Evolutionary conservation across 2,797 vertebrate genomes (phyloP), one percentile per base, ranked within the genome.

Genomic region (Microcaecilia unicolor): DNA sequence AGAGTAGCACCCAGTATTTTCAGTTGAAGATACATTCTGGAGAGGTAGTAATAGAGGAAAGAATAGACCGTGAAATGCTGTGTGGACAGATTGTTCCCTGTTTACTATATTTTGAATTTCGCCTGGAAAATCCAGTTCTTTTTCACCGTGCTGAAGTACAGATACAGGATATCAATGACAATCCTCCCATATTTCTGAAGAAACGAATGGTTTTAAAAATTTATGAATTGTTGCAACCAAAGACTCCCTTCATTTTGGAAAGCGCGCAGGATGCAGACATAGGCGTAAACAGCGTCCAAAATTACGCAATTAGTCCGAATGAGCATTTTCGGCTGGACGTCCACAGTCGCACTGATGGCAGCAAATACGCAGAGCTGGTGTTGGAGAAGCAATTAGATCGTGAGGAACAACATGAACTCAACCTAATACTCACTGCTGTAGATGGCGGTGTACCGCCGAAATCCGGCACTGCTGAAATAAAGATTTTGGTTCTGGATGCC

Each of bases 401-500:
- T 25, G 81, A 85, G 21, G 78, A 59, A n/a, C 51, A 70, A 36
- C 24, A 18, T 3, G 28, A 54, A 1, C 72, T 83, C 31, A 37
- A 63, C 1, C 32, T 83, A 3, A 23, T 74, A 4, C 22, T 84
- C 5, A 84, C 70, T 10, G 81, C 77, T 1, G 22, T 75, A 22
- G 83, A 85, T 15, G 80, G 74, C 22, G 83, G 81, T 1, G 76
- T 48, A 28, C 78, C 79, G 1, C 53, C 52, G 3, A 74, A 39
- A 56, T 61, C 62, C 9, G 78, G 74, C 6, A 67, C 61, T 1
- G 41, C 56, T 11, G 14, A 58, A 20, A 67, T n/a, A n/a, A n/a
- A n/a, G n/a, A 16, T 69, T 3, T 19, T 32, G 6, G 51, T 72
- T 9, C 3, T 48, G 8, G 63, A 70, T 12, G 16, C 16, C 9